Evolutionary conservation across 1,140 invertebrate species (phyloP), one percentile per base, ranked within the genome.

Genomic region (Temnothorax curvispinosus): DNA sequence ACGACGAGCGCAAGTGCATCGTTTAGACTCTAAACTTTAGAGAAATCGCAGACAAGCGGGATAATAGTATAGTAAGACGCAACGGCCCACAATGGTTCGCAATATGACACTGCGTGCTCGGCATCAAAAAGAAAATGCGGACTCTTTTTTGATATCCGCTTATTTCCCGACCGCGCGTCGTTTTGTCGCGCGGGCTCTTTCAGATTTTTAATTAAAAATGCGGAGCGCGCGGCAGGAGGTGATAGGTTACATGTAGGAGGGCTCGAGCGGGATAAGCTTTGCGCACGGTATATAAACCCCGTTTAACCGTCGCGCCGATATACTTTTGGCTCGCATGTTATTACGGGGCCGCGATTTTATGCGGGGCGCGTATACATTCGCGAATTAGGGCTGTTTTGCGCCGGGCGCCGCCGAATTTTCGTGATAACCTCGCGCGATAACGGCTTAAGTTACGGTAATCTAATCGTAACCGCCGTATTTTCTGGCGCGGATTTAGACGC

Each of bases 131-230:
- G 56, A 7, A 60, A 84, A 60, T 44, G 41, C 32, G 41, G 7
- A 47, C 3, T 27, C 18, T 13, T 84, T 74, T 75, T 74, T 84
- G 44, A 84, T 75, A 75, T 75, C 41, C 80, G 80, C 54, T 84
- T 84, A 84, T 84, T 84, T 75, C 50, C 38, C 65, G 52, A 58
- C 38, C 38, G 50, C 78, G 52, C 65, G 54, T 58, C 52, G 80
- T 84, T 84, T 75, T 50, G 69, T 84, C 54, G 44, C 32, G 54
- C 54, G 8, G 54, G 54, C 80, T 75, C 74, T 84, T 84, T 38
- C 69, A 74, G 69, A 84, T 84, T 84, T 84, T 84, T 84, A 84
- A 84, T 84, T 84, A 84, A 84, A 84, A 84, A 84, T 75, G 54
- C 54, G 67, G 21, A 35, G 52, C 41, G 18, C 44, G 76, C 52